Conservation (phyloP, 2,888 invertebrate species). For the Cheilosia pagana region DNA sequence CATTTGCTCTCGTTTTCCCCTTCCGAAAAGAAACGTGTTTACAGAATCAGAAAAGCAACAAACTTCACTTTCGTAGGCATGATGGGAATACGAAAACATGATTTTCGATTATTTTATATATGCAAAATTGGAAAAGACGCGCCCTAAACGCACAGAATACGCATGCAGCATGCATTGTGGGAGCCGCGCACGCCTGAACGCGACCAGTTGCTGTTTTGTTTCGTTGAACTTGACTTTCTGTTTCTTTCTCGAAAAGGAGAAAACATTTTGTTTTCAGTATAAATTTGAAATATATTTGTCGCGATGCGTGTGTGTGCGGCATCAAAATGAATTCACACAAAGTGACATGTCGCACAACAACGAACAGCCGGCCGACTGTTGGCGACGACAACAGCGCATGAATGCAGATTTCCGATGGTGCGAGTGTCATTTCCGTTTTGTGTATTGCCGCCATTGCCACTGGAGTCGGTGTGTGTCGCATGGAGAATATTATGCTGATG, state of each 20-base stretch:
- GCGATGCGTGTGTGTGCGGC: slow-evolving; percentile 22
- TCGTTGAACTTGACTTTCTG: slow-evolving; percentile 56
- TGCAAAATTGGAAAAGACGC: slow-evolving; percentile 59
- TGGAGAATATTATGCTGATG: slow-evolving; percentile 24
- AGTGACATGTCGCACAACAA: slow-evolving; percentile 21
- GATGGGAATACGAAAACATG: slow-evolving; percentile 56
- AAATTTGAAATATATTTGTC: slow-evolving; percentile 51
- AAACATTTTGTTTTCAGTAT: slow-evolving; percentile 59
- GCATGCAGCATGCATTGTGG: slow-evolving; percentile 23
- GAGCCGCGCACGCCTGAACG: slow-evolving; percentile 26
- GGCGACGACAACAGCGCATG: slow-evolving; percentile 43
- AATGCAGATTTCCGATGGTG: slow-evolving; percentile 66
- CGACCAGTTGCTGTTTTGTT: slow-evolving; percentile 26
- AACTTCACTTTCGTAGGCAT: slow-evolving; percentile 71
- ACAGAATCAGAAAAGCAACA: slow-evolving; percentile 56
- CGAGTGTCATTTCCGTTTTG: slow-evolving; percentile 70
- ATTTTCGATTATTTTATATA: slow-evolving; percentile 44
- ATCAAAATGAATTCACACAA: slow-evolving; percentile 59
- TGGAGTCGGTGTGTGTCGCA: slow-evolving; percentile 52
- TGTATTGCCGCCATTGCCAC: slow-evolving; percentile 46
- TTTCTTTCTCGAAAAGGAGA: slow-evolving; percentile 60
- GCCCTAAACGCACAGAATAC: slow-evolving; percentile 49
- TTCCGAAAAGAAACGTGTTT: slow-evolving; percentile 50
- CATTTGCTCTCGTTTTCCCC: slow-evolving; percentile 54
- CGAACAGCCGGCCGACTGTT: background rate